Evolutionary conservation across 2,797 vertebrate genomes (phyloP).

Genomic region (Syndactyla subalaris): DNA sequence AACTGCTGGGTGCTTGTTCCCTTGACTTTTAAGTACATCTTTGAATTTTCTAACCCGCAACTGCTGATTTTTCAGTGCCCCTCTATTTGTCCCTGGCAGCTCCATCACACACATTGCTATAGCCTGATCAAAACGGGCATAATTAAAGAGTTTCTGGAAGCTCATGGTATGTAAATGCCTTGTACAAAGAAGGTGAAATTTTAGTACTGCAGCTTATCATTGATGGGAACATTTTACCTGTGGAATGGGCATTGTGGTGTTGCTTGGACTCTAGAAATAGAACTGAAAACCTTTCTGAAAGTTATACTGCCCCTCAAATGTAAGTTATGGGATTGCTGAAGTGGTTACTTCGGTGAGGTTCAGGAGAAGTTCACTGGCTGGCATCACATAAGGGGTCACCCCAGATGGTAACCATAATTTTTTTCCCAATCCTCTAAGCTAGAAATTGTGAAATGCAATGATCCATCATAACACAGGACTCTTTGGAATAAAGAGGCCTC

Average conservation of each 20-base stretch:
- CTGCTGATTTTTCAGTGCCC: neutral
- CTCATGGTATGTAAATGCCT: neutral
- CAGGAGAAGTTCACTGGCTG: neutral
- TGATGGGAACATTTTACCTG: neutral
- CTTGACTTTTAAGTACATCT: neutral
- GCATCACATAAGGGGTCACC: neutral
- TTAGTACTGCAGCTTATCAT: neutral
- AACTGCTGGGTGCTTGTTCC: neutral
- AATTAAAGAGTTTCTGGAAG: slow-evolving; percentile 5
- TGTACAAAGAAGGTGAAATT: neutral
- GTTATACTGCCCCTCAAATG: neutral
- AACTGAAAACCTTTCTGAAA: neutral
- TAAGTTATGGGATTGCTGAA: neutral
- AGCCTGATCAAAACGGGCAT: neutral
- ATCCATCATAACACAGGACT: neutral
- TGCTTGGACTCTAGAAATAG: neutral
- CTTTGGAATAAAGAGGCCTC: slow-evolving; percentile 25
- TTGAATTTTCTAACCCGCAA: neutral
- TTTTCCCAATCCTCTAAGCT: neutral
- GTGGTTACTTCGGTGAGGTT: neutral
- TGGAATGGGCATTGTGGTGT: neutral
- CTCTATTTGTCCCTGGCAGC: neutral
- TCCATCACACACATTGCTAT: neutral
- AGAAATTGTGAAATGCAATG: neutral
- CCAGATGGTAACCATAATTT: neutral